Percentiles rank a stretch among this genome's conserved stretches.
These are phyloP conservation scores for Sceloporus undulatus DNA, from an alignment of 2,113 vertebrate species.

Conservation along the genomic window DNA sequence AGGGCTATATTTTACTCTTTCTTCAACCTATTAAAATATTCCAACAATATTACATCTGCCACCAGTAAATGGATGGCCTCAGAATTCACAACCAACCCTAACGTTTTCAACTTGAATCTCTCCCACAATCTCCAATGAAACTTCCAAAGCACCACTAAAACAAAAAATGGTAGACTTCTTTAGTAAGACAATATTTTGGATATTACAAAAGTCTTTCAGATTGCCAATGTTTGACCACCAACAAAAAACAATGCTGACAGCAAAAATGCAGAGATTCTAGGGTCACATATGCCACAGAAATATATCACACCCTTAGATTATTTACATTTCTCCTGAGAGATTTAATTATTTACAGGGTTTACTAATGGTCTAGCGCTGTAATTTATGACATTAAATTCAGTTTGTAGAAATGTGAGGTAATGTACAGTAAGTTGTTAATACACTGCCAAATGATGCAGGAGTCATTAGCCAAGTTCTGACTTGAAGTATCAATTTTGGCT, in stretches of 20 bases:
- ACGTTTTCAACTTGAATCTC: background rate
- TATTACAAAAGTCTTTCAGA: background rate
- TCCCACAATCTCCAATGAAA: background rate
- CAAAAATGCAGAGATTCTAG: background rate
- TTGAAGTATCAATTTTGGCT: slow-evolving; percentile 45
- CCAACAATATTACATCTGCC: no score
- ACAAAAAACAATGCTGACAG: background rate
- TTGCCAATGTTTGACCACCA: no score
- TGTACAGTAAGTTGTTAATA: slow-evolving; percentile 60
- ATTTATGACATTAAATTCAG: slow-evolving; percentile 60
- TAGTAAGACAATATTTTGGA: background rate
- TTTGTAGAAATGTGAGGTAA: slow-evolving; percentile 65
- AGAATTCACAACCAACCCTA: background rate
- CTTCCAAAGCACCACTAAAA: background rate
- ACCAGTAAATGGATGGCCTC: background rate
- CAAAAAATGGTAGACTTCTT: background rate
- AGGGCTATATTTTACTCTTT: background rate
- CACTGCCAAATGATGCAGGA: slow-evolving; percentile 39
- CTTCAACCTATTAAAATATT: background rate
- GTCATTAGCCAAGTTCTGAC: slow-evolving; percentile 28
- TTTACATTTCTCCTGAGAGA: slow-evolving; percentile 65
- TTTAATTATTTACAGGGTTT: slow-evolving; percentile 70
- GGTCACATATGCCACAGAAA: slow-evolving; percentile 30
- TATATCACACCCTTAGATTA: slow-evolving; percentile 38
- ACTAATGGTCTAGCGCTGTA: slow-evolving; percentile 63